Conservation (phyloP, 2,888 invertebrate species). For the Xestia c-nigrum region DNA sequence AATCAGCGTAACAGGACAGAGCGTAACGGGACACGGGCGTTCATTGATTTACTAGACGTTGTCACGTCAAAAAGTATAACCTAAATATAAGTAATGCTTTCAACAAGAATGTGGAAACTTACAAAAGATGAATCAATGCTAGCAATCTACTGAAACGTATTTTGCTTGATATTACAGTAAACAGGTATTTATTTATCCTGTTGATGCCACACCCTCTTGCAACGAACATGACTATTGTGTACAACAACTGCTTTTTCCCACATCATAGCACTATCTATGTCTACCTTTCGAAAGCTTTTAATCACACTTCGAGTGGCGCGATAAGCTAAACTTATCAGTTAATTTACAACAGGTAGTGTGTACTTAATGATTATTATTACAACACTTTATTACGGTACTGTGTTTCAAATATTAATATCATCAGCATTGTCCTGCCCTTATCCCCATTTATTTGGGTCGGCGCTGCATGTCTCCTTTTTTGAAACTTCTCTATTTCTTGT, state of each 20-base stretch:
- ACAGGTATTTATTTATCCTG: neutral
- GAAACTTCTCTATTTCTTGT: neutral
- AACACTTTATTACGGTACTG: conserved; percentile 52
- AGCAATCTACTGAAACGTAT: neutral
- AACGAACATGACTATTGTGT: conserved; percentile 19
- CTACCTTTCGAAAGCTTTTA: conserved; percentile 65
- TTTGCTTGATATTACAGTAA: neutral
- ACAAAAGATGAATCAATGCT: neutral
- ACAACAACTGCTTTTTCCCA: conserved; percentile 66
- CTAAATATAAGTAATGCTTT: neutral
- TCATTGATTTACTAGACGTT: too few species aligned
- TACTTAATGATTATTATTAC: conserved; percentile 60
- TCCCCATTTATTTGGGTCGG: neutral
- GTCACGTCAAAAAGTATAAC: neutral
- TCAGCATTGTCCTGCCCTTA: neutral
- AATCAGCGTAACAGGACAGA: too few species aligned
- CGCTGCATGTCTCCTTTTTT: neutral
- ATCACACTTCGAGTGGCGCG: conserved; percentile 66
- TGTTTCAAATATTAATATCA: conserved; percentile 36
- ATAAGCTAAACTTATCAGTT: conserved; percentile 69
- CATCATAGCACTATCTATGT: conserved; percentile 61
- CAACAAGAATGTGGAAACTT: neutral
- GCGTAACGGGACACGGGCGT: too few species aligned
- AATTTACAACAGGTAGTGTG: conserved; percentile 66
- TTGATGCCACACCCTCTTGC: conserved; percentile 13